Base-by-base conservation (phyloP, 2,888 invertebrate species). In the Drosophila leonis region DNA sequence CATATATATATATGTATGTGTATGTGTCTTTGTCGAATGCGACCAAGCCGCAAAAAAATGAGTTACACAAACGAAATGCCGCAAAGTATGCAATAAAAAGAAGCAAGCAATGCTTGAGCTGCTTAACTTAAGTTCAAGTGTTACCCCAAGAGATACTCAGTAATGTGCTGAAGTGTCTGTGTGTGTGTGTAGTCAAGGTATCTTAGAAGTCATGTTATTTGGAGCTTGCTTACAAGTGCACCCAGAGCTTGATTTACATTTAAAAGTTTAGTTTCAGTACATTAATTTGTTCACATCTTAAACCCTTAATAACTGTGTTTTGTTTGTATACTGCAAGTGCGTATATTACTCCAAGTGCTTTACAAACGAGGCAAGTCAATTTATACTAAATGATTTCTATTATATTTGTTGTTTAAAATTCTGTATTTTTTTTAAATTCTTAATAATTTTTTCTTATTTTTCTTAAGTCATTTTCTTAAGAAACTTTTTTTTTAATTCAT, bases 11-110 rank as follows among this genome's bases (percentile, higher is more conserved):
- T 41, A 10, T 29, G 18, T 55, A 44, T 61, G 33, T 41, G 37
- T 29, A 5, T 27, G 5, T 29, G 49, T 18, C 33, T 49, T 18
- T 49, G 24, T 29, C 51, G 46, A 66, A 76, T 64, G 72, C 59
- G 65, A 35, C 24, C 64, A 65, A 63, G 62, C 60, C 56, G 57
- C 85, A 78, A 79, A 65, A 65, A 80, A 80, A 76, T 79, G 73
- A 79, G 78, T 79, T 79, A 79, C 80, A 66, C 83, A 69, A 71
- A 74, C 71, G 74, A 85, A 87, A 88, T 80, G 83, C 83, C 83
- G 74, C 86, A 84, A 88, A 84, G 83, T 84, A 84, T 84, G 88
- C 88, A 70, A 88, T 88, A 80, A 85, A 81, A 86, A 84, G 42
- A 37, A 56, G 35, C 15, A 48, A 54, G n/a, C 24, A 52, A 55